Evolutionary conservation across 2,797 vertebrate species (phyloP).

Genomic region (Leptatherina wallacei): DNA sequence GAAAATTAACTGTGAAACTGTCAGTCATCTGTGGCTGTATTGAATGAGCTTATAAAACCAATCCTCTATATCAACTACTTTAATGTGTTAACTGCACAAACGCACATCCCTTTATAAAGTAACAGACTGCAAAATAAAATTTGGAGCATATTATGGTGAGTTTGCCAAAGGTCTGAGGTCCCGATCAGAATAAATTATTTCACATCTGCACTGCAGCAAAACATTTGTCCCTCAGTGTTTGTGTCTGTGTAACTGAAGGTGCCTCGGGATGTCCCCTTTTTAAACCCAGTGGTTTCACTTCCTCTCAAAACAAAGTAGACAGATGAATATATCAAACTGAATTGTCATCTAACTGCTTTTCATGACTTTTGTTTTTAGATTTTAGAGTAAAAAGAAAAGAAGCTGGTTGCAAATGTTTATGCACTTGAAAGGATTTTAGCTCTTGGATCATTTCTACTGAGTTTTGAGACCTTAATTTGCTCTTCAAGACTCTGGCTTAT

Average conservation of each 20-base stretch:
- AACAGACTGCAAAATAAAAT: neutral
- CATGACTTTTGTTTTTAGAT: neutral
- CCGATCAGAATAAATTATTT: constrained; percentile 30
- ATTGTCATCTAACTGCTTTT: constrained; percentile 7
- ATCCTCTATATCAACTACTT: constrained; percentile 48
- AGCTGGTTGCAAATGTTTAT: neutral
- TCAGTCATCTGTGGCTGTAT: constrained; percentile 30
- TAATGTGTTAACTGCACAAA: constrained; percentile 19
- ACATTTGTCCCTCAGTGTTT: constrained; percentile 24
- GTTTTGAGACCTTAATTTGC: neutral
- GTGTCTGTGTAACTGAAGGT: constrained; percentile 8
- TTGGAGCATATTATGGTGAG: neutral
- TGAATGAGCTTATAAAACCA: constrained; percentile 32
- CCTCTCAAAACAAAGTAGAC: constrained; percentile 9
- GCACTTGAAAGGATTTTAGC: neutral
- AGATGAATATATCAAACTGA: constrained; percentile 38
- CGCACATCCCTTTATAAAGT: constrained; percentile 7
- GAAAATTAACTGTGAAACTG: constrained; percentile 33
- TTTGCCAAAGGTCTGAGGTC: constrained; percentile 3
- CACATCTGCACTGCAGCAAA: constrained; percentile 23
- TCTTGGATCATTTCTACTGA: neutral
- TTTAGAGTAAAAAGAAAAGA: neutral
- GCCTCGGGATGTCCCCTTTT: constrained; percentile 20
- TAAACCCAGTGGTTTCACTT: constrained; percentile 39
- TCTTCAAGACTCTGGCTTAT: neutral